Evolutionary conservation across 1,140 invertebrate genomes (phyloP), one percentile per base, ranked within the genome.

Genomic region (Cotesia chilonis): DNA sequence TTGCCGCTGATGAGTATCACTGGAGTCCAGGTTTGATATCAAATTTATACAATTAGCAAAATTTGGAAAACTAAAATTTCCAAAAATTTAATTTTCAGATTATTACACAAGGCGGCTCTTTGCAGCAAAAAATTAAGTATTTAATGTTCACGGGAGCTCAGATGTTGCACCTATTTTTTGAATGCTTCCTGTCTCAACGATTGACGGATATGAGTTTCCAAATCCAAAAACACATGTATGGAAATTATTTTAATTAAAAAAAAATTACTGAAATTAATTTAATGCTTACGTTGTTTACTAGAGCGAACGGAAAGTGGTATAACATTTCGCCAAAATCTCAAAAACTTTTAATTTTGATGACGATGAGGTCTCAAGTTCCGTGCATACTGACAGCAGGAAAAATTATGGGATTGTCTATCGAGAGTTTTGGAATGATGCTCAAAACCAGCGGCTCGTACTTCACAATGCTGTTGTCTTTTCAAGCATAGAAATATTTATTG

Each of bases 361-460:
- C 14, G 10, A 64, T 61, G 35, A 59, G 59, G 64, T 69, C 66
- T 55, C 72, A 69, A 36, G 51, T 12, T 35, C 66, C 72, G 36
- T 61, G 59, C 28, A 52, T 54, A 17, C 5, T 73, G 4, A 69
- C 66, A n/a, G 63, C 54, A 28, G 72, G 72, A 55, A 54, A 68
- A 37, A 28, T 68, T 14, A 57, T 60, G 4, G 28, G 63, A 12
- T 51, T 73, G 35, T 69, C 57, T 6, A 41, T 73, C 9, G 59
- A 73, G 35, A 73, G 12, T 14, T 73, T 68, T 57, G 54, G 59
- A 4, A 37, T n/a, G 60, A 41, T 66, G 17, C 38, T 72, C 10
- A 20, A 65, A 17, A 72, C 63, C 17, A n/a, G 64, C 6, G 51
- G 51, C 7, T 72, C 71, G 12, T 72, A 57, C 61, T 72, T 72